Conservation (phyloP, 2,888 invertebrate species). For the Eutolmus rufibarbis region DNA sequence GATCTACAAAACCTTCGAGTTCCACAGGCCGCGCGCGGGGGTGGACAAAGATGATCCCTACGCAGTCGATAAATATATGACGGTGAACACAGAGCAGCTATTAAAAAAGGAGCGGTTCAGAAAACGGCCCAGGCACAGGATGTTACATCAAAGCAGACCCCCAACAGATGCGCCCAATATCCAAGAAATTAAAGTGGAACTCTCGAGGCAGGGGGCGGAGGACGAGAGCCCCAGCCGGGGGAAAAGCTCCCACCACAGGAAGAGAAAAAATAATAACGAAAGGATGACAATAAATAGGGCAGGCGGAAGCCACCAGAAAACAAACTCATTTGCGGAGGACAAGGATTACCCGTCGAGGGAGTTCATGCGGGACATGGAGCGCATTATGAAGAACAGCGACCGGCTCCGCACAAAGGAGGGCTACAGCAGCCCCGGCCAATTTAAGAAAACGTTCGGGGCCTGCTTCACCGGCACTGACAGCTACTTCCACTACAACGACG, state of each 20-base stretch:
- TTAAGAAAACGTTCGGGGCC: constrained; percentile 65
- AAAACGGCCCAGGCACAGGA: constrained; percentile 3
- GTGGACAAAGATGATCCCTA: not conserved
- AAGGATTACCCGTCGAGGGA: constrained; percentile 60
- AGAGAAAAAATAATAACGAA: constrained; percentile 17
- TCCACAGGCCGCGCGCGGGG: not conserved
- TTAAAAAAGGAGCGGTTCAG: constrained; percentile 40
- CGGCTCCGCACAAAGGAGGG: constrained; percentile 15
- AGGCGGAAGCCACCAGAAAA: not conserved
- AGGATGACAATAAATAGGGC: constrained; percentile 15
- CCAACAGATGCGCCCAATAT: not conserved
- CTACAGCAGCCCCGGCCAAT: constrained; percentile 51
- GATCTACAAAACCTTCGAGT: not conserved
- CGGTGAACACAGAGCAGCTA: constrained; percentile 46
- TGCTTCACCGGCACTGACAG: constrained; percentile 85
- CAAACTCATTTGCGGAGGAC: constrained; percentile 42
- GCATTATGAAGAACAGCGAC: constrained; percentile 59
- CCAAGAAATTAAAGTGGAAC: not conserved
- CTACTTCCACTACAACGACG: constrained; percentile 87
- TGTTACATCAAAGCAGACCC: not conserved
- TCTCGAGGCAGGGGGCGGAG: not conserved
- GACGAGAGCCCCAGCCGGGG: not conserved
- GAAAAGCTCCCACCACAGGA: constrained; percentile 13
- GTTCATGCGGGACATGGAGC: constrained; percentile 60
- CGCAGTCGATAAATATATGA: constrained; percentile 44